Conservation (phyloP, 2,113 vertebrate genomes). For the Albula glossodonta region DNA sequence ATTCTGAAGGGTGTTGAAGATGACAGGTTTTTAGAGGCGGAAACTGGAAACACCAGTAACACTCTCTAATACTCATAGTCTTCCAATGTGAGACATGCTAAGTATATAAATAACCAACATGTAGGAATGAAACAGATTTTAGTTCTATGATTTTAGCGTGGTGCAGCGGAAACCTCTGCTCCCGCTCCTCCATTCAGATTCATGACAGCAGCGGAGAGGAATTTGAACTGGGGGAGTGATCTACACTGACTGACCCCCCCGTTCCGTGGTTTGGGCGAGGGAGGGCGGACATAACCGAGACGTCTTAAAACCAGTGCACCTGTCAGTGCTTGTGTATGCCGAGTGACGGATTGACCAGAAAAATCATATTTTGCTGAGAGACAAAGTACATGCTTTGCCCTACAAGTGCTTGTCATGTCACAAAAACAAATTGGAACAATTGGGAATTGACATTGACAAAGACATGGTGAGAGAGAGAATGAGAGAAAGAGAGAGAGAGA, state of each 20-base stretch:
- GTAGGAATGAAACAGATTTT: background rate
- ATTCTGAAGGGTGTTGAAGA: background rate
- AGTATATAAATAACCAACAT: background rate
- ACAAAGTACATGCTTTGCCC: background rate
- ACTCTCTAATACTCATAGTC: background rate
- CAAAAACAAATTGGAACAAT: background rate
- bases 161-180: background rate
- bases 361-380: background rate
- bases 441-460: background rate
- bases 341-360: background rate
- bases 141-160: background rate
- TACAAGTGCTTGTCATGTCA: background rate
- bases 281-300: too few species aligned
- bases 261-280: background rate
- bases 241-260: background rate
- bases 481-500: background rate
- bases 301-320: background rate
- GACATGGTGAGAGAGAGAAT: background rate
- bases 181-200: background rate
- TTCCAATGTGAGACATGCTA: background rate
- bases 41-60: background rate
- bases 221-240: slow-evolving; percentile 2
- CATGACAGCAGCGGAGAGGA: background rate
- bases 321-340: background rate
- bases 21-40: too few species aligned